Evolutionary conservation across 2,797 vertebrate species (phyloP).

Genomic region (Syngnathus acus): DNA sequence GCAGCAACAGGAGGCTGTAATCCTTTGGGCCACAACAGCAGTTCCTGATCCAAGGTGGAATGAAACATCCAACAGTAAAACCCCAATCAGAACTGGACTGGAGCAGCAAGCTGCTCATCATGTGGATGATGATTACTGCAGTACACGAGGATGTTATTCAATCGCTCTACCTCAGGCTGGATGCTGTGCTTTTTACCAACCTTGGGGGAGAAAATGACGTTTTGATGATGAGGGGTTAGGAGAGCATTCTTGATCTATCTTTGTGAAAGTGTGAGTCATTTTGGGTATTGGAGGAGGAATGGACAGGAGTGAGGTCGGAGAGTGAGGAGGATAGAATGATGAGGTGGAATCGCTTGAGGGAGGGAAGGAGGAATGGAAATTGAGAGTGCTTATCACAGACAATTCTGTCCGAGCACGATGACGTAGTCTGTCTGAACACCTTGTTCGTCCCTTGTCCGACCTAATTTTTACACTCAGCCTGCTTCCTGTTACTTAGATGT

Average conservation of each 20-base stretch:
- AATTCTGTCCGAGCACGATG: slow-evolving; percentile 42
- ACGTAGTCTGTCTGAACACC: slow-evolving; percentile 57
- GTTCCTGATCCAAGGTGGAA: slow-evolving; percentile 55
- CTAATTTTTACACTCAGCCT: slow-evolving; percentile 35
- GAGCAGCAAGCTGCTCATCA: slow-evolving; percentile 43
- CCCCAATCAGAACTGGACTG: slow-evolving; percentile 49
- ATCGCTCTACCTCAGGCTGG: slow-evolving; percentile 22
- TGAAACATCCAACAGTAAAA: slow-evolving; percentile 48
- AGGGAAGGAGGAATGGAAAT: slow-evolving; percentile 23
- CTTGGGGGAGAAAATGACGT: slow-evolving; percentile 25
- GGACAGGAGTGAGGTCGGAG: slow-evolving; percentile 28
- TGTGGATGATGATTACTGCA: slow-evolving; percentile 39
- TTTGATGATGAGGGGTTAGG: slow-evolving; percentile 49
- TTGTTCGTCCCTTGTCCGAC: slow-evolving; percentile 56
- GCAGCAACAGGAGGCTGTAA: slow-evolving; percentile 47
- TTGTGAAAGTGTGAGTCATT: slow-evolving; percentile 42
- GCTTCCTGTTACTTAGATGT: slow-evolving; percentile 23
- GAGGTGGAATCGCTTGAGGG: slow-evolving; percentile 30
- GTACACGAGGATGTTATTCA: slow-evolving; percentile 40
- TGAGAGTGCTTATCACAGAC: slow-evolving; percentile 44
- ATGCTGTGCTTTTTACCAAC: slow-evolving; percentile 19
- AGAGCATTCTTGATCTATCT: slow-evolving; percentile 39
- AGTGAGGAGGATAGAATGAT: slow-evolving; percentile 37
- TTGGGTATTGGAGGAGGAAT: slow-evolving; percentile 4
- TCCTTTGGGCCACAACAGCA: slow-evolving; percentile 45